These are phyloP conservation scores for Zelleria hepariella DNA, from an alignment of 2,888 invertebrate species.

Conservation along the genomic window DNA sequence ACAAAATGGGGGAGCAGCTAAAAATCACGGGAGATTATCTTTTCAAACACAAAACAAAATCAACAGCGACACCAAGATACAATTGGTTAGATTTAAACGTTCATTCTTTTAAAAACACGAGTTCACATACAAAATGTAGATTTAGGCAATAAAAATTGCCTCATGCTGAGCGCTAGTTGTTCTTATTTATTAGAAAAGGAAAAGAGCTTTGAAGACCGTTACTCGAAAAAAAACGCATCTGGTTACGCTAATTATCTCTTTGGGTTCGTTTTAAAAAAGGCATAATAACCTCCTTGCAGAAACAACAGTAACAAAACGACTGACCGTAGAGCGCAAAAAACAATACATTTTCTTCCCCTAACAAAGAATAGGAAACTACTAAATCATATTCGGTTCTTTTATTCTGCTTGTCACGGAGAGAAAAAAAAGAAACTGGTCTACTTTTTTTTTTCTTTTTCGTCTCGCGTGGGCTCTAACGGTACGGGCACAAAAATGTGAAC, in stretches of 20 bases:
- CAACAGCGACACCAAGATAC: background rate
- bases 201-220: background rate
- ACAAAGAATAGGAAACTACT: slow-evolving; percentile 40
- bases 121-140: slow-evolving; percentile 1
- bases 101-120: background rate
- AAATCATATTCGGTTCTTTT: slow-evolving; percentile 60
- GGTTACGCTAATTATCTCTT: background rate
- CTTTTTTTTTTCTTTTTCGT: slow-evolving; percentile 28
- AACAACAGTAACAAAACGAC: too few relatives aligned
- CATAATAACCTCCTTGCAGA: background rate
- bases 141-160: slow-evolving; percentile 3
- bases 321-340: background rate
- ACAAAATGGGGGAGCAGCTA: slow-evolving; percentile 26
- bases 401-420: slow-evolving; percentile 39
- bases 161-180: slow-evolving; percentile 1
- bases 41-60: slow-evolving; percentile 38
- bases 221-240: background rate
- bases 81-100: slow-evolving; percentile 1
- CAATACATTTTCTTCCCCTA: background rate
- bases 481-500: slow-evolving; percentile 14
- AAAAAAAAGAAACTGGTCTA: slow-evolving; percentile 39
- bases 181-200: background rate
- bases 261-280: background rate
- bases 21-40: slow-evolving; percentile 24
- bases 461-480: slow-evolving; percentile 53